A percentile compares a stretch with the other conserved stretches of the same genome.
These are phyloP conservation scores for Drosophila vallismaia DNA, from an alignment of 2,888 invertebrate genomes.

Conservation along the genomic window DNA sequence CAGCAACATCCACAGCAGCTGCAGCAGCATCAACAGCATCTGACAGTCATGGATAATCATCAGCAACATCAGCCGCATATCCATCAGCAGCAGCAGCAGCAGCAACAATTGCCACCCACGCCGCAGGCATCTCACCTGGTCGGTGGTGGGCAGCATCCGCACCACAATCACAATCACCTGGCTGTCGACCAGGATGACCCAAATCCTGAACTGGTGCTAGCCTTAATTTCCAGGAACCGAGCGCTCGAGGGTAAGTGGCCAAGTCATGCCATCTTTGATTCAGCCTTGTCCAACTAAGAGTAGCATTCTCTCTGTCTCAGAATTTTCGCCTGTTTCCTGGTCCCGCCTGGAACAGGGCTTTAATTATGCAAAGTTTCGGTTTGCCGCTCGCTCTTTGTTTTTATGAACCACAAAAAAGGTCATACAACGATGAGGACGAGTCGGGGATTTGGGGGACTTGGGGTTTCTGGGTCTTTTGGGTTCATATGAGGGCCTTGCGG, in stretches of 20 bases:
- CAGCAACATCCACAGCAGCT: constrained; percentile 48
- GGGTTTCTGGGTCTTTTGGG: constrained; percentile 32
- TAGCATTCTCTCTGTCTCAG: constrained; percentile 25
- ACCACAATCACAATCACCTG: constrained; percentile 35
- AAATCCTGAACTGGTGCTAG: constrained; percentile 93
- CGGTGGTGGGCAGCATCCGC: constrained; percentile 55
- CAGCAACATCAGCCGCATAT: constrained; percentile 61
- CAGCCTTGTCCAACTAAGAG: constrained; percentile 45
- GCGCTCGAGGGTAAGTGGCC: constrained; percentile 91
- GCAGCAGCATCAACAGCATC: constrained; percentile 59
- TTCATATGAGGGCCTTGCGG: constrained; percentile 48
- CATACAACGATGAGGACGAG: constrained; percentile 13
- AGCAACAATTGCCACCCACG: constrained; percentile 73
- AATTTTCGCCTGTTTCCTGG: not conserved
- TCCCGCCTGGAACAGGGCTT: constrained; percentile 29
- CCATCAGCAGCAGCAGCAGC: constrained; percentile 54
- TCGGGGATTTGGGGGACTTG: constrained; percentile 7
- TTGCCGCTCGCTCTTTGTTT: constrained; percentile 45
- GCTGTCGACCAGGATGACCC: constrained; percentile 85
- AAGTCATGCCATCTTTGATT: constrained; percentile 58
- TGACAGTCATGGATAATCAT: constrained; percentile 74
- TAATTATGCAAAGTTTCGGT: constrained; percentile 71
- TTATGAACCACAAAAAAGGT: constrained; percentile 42
- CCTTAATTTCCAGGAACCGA: constrained; percentile 93
- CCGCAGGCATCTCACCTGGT: constrained; percentile 73